Evolutionary conservation across 2,113 vertebrate species (phyloP).

Genomic region (Pelecanoides urinatrix): DNA sequence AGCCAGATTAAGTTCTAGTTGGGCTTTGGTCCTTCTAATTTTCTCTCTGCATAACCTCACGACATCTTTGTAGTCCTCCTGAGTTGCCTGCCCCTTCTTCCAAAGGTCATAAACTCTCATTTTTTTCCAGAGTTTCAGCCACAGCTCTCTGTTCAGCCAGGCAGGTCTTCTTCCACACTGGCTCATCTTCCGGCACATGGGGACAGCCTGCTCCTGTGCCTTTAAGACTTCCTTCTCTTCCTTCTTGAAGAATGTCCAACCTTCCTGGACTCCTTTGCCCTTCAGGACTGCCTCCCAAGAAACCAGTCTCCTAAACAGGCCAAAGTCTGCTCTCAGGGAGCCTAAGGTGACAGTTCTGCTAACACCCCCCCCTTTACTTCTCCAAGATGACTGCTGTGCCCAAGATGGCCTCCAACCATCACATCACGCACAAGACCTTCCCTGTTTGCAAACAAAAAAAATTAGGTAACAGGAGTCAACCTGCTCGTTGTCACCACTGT

Average conservation of each 20-base stretch:
- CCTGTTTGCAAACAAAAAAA: neutral
- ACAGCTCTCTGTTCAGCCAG: neutral
- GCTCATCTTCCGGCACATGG: neutral
- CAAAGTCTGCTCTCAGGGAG: neutral
- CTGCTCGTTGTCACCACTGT: neutral
- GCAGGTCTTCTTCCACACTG: neutral
- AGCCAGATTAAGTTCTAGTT: neutral
- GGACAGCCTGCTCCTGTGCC: neutral
- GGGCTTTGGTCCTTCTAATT: neutral
- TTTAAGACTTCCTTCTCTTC: neutral
- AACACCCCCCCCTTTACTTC: neutral
- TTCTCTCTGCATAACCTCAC: neutral
- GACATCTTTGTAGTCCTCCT: neutral
- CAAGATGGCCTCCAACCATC: neutral
- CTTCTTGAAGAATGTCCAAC: neutral
- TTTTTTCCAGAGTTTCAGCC: neutral
- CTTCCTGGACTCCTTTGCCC: neutral
- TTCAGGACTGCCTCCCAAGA: neutral
- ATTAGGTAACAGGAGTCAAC: neutral
- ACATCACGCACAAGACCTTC: neutral
- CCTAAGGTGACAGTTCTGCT: neutral
- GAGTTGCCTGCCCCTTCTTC: neutral
- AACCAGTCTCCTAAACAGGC: neutral
- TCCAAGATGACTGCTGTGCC: neutral
- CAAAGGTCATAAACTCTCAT: neutral